A percentile compares a stretch with the other conserved stretches of the same genome.
These are phyloP conservation scores for Himalopsyche phryganea DNA, from an alignment of 1,140 invertebrate genomes.

Conservation along the genomic window DNA sequence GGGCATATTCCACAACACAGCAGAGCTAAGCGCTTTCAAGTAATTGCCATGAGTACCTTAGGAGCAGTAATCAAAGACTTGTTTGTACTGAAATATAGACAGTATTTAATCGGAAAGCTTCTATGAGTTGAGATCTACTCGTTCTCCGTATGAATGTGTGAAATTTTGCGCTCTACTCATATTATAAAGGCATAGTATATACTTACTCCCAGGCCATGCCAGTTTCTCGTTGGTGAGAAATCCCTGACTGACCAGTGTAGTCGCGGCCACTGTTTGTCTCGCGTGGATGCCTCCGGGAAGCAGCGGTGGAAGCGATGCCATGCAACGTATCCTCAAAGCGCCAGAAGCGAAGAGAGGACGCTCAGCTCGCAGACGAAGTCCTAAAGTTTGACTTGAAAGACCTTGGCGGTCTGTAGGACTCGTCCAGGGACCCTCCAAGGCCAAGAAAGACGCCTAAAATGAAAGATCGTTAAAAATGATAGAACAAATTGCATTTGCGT, in stretches of 20 bases:
- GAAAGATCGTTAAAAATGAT: too few relatives aligned
- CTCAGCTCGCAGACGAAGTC: conserved; percentile 13
- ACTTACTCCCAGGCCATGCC: conserved; percentile 18
- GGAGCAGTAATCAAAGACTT: too few relatives aligned
- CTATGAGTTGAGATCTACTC: too few relatives aligned
- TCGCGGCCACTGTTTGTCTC: conserved; percentile 10
- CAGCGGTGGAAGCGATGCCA: conserved; percentile 11
- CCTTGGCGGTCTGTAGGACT: conserved; percentile 10
- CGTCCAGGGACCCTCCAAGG: conserved; percentile 14
- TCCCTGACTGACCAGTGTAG: background rate
- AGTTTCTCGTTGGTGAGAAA: conserved; percentile 10
- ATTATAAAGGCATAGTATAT: too few relatives aligned
- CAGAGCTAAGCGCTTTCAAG: too few relatives aligned
- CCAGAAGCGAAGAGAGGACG: conserved; percentile 15
- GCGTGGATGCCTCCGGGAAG: conserved; percentile 21
- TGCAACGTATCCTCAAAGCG: conserved; percentile 10
- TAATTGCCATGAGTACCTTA: too few relatives aligned
- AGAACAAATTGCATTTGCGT: too few relatives aligned
- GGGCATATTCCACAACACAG: too few relatives aligned
- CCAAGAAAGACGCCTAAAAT: conserved; percentile 11
- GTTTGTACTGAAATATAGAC: too few relatives aligned
- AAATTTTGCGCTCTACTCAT: too few relatives aligned
- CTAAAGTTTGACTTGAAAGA: conserved; percentile 5
- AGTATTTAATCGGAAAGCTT: too few relatives aligned
- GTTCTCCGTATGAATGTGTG: too few relatives aligned